phyloP scores from a whole-genome alignment of 1,140 invertebrate genomes.

The Orchesella cincta region DNA sequence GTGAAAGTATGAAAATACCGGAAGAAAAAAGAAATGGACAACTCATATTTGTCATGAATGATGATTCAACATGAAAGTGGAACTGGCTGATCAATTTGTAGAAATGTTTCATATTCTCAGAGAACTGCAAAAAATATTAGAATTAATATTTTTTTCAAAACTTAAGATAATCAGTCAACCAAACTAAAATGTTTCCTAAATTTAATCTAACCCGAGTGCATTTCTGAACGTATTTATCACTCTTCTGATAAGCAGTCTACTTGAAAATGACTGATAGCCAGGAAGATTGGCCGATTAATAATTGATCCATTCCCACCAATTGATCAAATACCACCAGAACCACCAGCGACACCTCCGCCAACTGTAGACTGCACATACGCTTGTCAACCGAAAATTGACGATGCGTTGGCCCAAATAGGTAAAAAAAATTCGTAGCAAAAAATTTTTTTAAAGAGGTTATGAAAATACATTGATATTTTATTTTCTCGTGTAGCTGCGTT shows the following conservation, averaged over 20 bases:
- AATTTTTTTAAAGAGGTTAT: neutral
- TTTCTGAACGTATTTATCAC: neutral
- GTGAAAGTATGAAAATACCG: too few species aligned
- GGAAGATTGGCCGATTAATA: slow-evolving; percentile 10
- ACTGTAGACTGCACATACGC: neutral
- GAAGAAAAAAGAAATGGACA: too few species aligned
- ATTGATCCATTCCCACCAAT: neutral
- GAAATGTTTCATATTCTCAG: too few species aligned
- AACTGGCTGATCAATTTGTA: too few species aligned
- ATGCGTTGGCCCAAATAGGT: neutral
- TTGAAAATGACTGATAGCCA: neutral
- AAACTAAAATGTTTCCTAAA: too few species aligned
- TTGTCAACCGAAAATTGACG: neutral
- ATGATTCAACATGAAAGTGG: too few species aligned
- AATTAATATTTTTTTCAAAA: too few species aligned
- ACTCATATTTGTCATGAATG: too few species aligned
- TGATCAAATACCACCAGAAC: neutral
- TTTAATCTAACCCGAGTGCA: too few species aligned
- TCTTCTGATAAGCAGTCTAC: neutral
- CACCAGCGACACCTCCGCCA: neutral
- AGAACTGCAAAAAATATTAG: too few species aligned
- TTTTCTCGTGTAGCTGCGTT: neutral
- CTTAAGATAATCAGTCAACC: too few species aligned
- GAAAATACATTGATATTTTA: neutral
- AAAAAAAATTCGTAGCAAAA: neutral